A percentile compares a stretch with the other conserved stretches of the same genome.
Conservation (phyloP, 2,797 vertebrate genomes). For the Vultur gryphus region DNA sequence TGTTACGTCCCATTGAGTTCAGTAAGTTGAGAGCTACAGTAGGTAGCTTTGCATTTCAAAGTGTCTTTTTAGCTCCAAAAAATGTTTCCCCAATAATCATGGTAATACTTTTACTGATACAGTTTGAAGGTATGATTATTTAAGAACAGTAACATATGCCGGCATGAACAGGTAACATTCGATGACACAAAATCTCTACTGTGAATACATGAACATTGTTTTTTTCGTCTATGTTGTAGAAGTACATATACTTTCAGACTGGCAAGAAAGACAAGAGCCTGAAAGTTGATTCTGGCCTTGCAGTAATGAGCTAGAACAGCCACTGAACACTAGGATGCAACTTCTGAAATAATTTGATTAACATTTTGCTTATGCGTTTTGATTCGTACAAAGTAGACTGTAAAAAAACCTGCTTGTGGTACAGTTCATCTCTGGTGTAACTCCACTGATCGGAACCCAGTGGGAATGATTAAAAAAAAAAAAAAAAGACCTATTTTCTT, state of each 20-base stretch:
- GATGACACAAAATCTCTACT: not conserved
- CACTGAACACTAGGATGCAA: not conserved
- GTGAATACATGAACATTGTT: not conserved
- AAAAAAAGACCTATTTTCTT: not conserved
- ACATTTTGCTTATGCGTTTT: not conserved
- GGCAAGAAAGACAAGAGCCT: not conserved
- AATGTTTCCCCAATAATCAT: not conserved
- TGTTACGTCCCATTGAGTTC: not conserved
- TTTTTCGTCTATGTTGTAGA: not conserved
- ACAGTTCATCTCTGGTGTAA: not conserved
- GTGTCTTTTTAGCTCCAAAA: not conserved
- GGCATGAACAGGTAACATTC: not conserved
- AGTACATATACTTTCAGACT: not conserved
- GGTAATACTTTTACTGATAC: not conserved
- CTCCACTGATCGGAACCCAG: not conserved
- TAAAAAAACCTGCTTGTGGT: not conserved
- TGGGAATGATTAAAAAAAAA: not conserved
- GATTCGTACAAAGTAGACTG: not conserved
- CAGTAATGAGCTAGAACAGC: not conserved
- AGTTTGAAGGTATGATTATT: not conserved
- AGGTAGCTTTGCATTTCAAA: not conserved
- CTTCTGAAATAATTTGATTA: slow-evolving; percentile 19
- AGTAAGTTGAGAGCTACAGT: not conserved
- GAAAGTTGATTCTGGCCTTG: not conserved
- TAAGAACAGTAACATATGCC: not conserved